Conservation (phyloP, 2,888 invertebrate genomes). For the Pyrrhia umbra region DNA sequence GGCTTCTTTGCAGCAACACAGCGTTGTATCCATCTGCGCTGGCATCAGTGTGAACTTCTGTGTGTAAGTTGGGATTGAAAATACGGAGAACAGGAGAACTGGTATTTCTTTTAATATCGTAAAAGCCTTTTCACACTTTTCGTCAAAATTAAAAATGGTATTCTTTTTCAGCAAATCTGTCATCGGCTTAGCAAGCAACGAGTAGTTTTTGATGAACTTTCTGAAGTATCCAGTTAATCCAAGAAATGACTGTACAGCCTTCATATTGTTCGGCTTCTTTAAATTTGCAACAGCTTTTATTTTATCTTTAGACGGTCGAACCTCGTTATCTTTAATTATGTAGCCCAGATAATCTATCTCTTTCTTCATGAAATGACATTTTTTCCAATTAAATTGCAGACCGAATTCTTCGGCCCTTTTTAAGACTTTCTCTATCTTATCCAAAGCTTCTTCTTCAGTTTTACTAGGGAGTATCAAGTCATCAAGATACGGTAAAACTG, state of each 20-base stretch:
- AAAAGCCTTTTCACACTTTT: conserved; percentile 37
- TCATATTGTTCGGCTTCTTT: conserved; percentile 35
- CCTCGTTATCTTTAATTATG: conserved; percentile 40
- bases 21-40: conserved; percentile 36
- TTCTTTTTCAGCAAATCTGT: conserved; percentile 50
- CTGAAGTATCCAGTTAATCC: conserved; percentile 40
- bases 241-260: conserved; percentile 49
- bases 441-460: conserved; percentile 48
- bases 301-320: conserved; percentile 50
- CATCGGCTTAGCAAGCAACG: conserved; percentile 56
- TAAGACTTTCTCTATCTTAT: conserved; percentile 44
- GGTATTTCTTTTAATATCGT: conserved; percentile 43
- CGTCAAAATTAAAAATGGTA: conserved; percentile 38
- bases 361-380: conserved; percentile 69
- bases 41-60: conserved; percentile 59
- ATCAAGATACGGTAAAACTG: conserved; percentile 50
- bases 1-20: conserved; percentile 44
- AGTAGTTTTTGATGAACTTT: conserved; percentile 45
- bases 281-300: conserved; percentile 48
- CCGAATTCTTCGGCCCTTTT: conserved; percentile 58
- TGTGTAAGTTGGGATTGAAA: conserved; percentile 41
- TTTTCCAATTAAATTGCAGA: conserved; percentile 67
- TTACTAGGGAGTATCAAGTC: conserved; percentile 49
- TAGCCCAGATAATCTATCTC: conserved; percentile 59
- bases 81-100: conserved; percentile 39